Percentiles rank a stretch among this genome's conserved stretches.
These are phyloP conservation scores for Cheirogaleus medius DNA, from an alignment of 2,113 vertebrate species.

Conservation along the genomic window DNA sequence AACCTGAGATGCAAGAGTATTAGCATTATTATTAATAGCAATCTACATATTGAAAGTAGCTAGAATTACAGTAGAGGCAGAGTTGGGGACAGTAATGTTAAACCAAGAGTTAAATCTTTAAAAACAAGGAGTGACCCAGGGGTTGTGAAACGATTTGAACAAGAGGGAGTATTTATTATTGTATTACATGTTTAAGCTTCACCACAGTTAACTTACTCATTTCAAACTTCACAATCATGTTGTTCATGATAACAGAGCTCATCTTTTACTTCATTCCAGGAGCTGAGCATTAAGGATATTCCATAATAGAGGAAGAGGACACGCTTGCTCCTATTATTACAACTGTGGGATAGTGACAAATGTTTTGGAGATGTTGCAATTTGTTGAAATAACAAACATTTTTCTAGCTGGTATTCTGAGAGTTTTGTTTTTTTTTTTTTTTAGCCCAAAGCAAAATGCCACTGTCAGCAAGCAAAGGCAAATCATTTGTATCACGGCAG, in stretches of 20 bases:
- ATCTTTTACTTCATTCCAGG: background rate
- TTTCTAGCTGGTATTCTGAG: constrained; percentile 46
- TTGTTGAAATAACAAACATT: constrained; percentile 64
- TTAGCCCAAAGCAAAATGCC: constrained; percentile 58
- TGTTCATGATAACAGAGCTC: background rate
- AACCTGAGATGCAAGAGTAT: background rate
- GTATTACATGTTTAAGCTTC: background rate
- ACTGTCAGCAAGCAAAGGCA: constrained; percentile 57
- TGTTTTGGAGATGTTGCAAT: constrained; percentile 18
- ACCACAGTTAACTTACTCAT: background rate
- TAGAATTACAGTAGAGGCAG: background rate
- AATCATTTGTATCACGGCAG: constrained; percentile 64
- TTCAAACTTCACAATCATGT: background rate
- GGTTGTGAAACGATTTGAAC: background rate
- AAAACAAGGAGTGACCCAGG: background rate
- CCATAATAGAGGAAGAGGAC: background rate
- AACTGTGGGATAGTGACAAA: background rate
- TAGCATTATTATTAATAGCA: background rate
- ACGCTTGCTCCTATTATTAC: background rate
- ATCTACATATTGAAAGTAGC: background rate
- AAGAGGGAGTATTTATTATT: background rate
- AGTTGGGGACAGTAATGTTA: background rate
- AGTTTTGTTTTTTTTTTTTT: background rate
- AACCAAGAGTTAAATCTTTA: background rate
- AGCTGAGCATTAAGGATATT: background rate